Evolutionary conservation across 2,888 invertebrate species (phyloP), one percentile per base, ranked within the genome.

Genomic region (Anthophora plumipes): DNA sequence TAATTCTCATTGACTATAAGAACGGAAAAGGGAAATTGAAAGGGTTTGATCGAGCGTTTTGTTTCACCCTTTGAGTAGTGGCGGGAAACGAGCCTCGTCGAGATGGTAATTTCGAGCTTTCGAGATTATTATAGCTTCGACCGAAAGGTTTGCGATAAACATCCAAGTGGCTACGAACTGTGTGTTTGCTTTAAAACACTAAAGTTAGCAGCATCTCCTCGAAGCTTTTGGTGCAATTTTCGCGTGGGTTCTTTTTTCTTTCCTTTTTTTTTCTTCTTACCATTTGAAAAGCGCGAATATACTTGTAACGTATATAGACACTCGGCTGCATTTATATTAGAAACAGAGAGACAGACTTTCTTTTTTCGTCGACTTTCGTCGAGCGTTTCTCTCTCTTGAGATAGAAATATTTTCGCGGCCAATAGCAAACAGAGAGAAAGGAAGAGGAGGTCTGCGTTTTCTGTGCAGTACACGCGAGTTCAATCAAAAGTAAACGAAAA

Each of bases 401-500:
- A 31, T 31, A 37, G 25, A 41, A 66, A 41, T 41, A 57, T 48
- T 55, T 25, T n/a, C 20, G 14, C 14, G 41, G 14, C 25, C 39
- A 12, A 66, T 66, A 41, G 31, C 8, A 55, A 61, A 63, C n/a
- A 57, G 9, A 25, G 11, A 11, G 1, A 17, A 3, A n/a, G 17
- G 37, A 17, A 46, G 22, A 25, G 5, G 7, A 14, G 43, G 50
- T 77, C 43, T 22, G 14, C 37, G 37, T 59, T 61, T 48, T 22
- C 22, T 41, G 14, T 12, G 39, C 9, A 39, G 48, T 69, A 25
- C 14, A 43, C 22, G 48, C 22, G 14, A 17, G 66, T 73, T 73
- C 68, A 69, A 69, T 64, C 66, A 73, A 54, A 63, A 63, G 69
- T 69, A 60, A 72, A 68, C 63, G 64, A 46, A 60, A 64, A 4